Conservation (phyloP, 2,888 invertebrate species). For the Drosophila aldrichi region DNA sequence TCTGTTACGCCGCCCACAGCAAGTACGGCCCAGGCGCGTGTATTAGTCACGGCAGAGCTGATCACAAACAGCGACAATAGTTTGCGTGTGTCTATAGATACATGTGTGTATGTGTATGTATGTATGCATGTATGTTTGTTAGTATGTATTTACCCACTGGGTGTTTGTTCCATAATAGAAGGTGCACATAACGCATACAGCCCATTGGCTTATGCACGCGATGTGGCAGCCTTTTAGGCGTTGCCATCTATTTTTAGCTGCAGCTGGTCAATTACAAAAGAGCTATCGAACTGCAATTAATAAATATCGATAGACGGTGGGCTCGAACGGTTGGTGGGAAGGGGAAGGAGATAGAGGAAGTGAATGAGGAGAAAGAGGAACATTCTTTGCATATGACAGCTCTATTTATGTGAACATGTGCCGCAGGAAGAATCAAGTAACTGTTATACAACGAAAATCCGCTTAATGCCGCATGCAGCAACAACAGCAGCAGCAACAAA, state of each 20-base stretch:
- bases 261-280: neutral
- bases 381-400: neutral
- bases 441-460: conserved; percentile 4
- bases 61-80: conserved; percentile 26
- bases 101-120: neutral
- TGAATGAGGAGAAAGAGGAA: neutral
- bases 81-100: neutral
- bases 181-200: conserved; percentile 11
- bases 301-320: conserved; percentile 1
- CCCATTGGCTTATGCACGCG: conserved; percentile 5
- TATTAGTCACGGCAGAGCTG: conserved; percentile 23
- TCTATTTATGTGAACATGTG: conserved; percentile 6
- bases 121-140: no score
- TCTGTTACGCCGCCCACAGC: conserved; percentile 3
- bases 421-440: neutral
- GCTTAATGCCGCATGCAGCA: neutral
- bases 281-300: neutral
- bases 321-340: no score
- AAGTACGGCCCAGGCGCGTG: neutral
- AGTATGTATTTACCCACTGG: neutral
- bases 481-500: neutral
- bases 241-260: conserved; percentile 13
- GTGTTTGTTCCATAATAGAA: conserved; percentile 5
- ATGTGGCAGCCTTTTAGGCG: conserved; percentile 54
- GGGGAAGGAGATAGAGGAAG: neutral